phyloP scores from a whole-genome alignment of 2,797 vertebrate genomes.

The Hypotaenidia philippensis region DNA sequence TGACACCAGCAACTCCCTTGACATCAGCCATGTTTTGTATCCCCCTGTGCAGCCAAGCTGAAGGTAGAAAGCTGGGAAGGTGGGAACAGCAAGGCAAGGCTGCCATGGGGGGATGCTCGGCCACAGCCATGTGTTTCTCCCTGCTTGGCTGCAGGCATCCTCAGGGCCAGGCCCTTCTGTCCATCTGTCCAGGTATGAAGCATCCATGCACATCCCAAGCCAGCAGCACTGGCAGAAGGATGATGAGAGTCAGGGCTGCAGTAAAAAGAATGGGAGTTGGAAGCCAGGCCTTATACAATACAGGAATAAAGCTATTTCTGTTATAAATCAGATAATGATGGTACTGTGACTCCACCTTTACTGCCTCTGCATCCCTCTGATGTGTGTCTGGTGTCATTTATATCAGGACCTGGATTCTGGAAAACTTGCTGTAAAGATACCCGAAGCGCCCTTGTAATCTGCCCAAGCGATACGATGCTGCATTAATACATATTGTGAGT shows the following conservation, averaged over 20 bases:
- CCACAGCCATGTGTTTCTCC: background rate
- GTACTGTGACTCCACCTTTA: background rate
- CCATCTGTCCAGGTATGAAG: background rate
- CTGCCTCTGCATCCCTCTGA: background rate
- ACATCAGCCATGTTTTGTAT: background rate
- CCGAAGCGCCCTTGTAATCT: rapidly evolving
- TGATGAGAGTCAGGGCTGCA: background rate
- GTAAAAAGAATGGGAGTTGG: background rate
- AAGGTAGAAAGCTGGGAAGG: background rate
- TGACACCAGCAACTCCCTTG: background rate
- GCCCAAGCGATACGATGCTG: background rate
- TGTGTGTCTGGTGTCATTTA: background rate
- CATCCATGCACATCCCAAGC: rapidly evolving
- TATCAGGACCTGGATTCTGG: background rate
- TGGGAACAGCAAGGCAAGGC: background rate
- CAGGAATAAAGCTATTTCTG: background rate
- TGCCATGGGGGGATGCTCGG: background rate
- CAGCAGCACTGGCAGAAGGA: background rate
- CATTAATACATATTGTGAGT: background rate
- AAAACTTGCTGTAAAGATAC: background rate
- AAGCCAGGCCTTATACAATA: background rate
- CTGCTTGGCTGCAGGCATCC: background rate
- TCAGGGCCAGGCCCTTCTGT: background rate
- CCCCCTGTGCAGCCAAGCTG: background rate
- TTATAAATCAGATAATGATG: background rate